Conservation (phyloP, 1,140 invertebrate genomes). For the Bombus huntii region DNA sequence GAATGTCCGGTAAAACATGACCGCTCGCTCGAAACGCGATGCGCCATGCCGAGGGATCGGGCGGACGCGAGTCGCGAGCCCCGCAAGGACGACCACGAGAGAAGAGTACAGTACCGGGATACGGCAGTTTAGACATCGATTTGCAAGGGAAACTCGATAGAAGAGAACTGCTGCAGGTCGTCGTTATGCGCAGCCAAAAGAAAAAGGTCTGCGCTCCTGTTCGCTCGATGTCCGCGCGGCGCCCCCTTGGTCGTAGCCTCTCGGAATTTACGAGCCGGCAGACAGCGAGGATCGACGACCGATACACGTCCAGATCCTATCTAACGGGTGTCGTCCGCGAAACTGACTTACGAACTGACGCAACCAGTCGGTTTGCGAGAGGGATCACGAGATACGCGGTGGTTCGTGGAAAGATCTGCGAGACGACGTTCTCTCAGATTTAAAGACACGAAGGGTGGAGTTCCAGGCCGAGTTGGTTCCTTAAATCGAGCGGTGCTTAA, state of each 20-base stretch:
- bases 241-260: conserved; percentile 53
- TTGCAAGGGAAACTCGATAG: conserved; percentile 77
- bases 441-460: not conserved
- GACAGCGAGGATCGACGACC: conserved; percentile 71
- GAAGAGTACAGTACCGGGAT: not conserved
- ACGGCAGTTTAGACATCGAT: conserved; percentile 76
- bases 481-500: too few species aligned
- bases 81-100: conserved; percentile 18
- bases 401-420: not conserved
- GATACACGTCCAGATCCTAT: conserved; percentile 64
- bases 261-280: conserved; percentile 74
- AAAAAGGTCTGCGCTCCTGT: conserved; percentile 40
- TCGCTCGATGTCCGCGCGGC: conserved; percentile 15
- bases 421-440: not conserved
- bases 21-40: conserved; percentile 60
- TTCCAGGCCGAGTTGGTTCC: not conserved
- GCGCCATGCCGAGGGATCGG: too few species aligned
- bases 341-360: conserved; percentile 62
- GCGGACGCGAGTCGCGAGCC: too few species aligned
- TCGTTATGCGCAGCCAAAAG: conserved; percentile 38
- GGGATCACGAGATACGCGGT: not conserved
- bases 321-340: conserved; percentile 66
- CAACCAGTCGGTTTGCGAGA: not conserved
- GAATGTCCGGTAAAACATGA: conserved; percentile 78
- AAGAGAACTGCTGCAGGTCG: conserved; percentile 41